Conservation (phyloP, 2,797 vertebrate genomes). For the Acipenser oxyrinchus region DNA sequence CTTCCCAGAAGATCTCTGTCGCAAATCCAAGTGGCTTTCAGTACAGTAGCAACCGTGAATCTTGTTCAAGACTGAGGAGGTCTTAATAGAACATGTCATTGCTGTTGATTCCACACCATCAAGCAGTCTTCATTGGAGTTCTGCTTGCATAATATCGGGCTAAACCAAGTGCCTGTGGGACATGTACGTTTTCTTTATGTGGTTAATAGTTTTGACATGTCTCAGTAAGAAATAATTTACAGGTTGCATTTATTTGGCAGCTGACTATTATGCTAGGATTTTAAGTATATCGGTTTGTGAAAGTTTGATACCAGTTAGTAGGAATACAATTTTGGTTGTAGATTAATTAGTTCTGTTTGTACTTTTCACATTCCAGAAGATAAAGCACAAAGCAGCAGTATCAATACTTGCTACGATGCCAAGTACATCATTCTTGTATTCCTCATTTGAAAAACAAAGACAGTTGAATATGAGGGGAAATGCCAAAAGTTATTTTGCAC, state of each 20-base stretch:
- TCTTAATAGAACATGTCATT: slow-evolving; percentile 42
- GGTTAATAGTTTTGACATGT: slow-evolving; percentile 6
- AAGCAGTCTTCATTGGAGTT: slow-evolving; percentile 24
- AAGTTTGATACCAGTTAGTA: slow-evolving; percentile 27
- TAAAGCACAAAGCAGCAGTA: slow-evolving; percentile 22
- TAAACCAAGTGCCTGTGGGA: slow-evolving; percentile 17
- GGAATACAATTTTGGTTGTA: slow-evolving; percentile 23
- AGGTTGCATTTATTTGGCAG: slow-evolving; percentile 47
- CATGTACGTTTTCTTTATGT: slow-evolving; percentile 17
- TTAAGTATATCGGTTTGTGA: slow-evolving; percentile 16
- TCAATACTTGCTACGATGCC: not conserved
- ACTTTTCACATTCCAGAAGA: slow-evolving; percentile 54
- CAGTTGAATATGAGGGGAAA: slow-evolving; percentile 28
- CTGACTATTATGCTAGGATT: slow-evolving; percentile 28
- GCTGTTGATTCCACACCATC: slow-evolving; percentile 9
- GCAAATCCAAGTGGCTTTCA: slow-evolving; percentile 45
- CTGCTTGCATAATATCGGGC: slow-evolving; percentile 8
- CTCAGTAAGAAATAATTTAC: slow-evolving; percentile 19
- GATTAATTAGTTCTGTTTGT: slow-evolving; percentile 37
- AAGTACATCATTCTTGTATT: slow-evolving; percentile 20
- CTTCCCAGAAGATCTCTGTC: slow-evolving; percentile 70
- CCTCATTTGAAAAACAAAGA: slow-evolving; percentile 36
- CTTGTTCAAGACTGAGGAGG: slow-evolving; percentile 28
- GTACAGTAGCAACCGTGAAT: slow-evolving; percentile 42
- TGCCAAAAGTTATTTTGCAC: slow-evolving; percentile 39